Conservation (phyloP, 1,140 invertebrate genomes). For the Homalodisca vitripennis region DNA sequence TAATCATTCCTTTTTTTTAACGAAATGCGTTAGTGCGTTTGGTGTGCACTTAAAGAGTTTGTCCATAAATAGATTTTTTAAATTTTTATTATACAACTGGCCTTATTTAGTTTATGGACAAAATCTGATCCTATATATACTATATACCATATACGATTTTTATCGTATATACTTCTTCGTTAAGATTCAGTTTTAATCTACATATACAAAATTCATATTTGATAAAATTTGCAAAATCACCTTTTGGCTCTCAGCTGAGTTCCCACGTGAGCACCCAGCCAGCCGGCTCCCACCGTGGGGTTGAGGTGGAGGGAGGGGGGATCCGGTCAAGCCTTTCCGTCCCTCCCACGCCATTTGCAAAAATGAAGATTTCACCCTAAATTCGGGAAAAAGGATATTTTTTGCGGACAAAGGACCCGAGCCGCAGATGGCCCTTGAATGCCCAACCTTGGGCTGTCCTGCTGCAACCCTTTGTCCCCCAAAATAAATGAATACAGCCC, state of each 20-base stretch:
- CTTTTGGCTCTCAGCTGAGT: neutral
- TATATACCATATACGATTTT: too few species aligned
- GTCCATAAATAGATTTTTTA: too few species aligned
- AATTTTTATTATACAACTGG: too few species aligned
- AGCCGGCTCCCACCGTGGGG: neutral
- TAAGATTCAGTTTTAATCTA: too few species aligned
- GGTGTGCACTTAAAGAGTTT: too few species aligned
- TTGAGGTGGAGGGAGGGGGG: neutral
- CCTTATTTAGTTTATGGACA: too few species aligned
- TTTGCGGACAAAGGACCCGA: slow-evolving; percentile 18
- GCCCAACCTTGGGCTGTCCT: slow-evolving; percentile 1
- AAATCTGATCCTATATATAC: too few species aligned
- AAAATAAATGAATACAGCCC: slow-evolving; percentile 17
- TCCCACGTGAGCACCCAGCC: neutral
- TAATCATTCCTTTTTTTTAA: too few species aligned
- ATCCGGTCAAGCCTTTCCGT: slow-evolving; percentile 16
- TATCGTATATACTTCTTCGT: too few species aligned
- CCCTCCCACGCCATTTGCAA: slow-evolving; percentile 24
- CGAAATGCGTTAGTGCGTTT: too few species aligned
- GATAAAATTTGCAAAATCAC: too few species aligned
- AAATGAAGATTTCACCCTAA: slow-evolving; percentile 27
- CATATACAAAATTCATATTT: too few species aligned
- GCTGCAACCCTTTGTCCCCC: slow-evolving; percentile 13
- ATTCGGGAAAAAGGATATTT: slow-evolving; percentile 12
- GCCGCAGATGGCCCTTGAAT: slow-evolving; percentile 4